Percentiles rank a stretch among this genome's conserved stretches.
phyloP scores from a whole-genome alignment of 1,140 invertebrate species.

The Holotrichia oblita region DNA sequence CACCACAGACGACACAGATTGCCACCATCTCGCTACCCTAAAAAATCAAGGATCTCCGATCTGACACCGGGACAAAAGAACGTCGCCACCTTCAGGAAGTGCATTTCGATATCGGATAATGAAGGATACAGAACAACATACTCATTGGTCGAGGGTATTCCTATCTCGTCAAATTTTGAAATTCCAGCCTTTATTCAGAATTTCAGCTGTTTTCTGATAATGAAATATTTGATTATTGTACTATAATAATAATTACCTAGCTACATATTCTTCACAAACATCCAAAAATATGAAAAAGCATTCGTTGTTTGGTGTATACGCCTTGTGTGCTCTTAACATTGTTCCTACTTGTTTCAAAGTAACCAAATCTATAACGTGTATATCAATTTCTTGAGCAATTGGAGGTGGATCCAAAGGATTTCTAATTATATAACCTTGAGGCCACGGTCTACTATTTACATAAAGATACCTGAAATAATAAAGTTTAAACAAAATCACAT shows the following conservation, averaged over 20 bases:
- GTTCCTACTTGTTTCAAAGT: conserved; percentile 82
- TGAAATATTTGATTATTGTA: too few species aligned
- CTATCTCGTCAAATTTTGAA: too few species aligned
- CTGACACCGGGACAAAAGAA: too few species aligned
- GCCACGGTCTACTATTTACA: conserved; percentile 89
- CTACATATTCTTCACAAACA: conserved; percentile 86
- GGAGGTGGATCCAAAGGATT: conserved; percentile 85
- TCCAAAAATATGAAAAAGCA: conserved; percentile 92
- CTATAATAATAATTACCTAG: conserved; percentile 76
- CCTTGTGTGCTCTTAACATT: conserved; percentile 85
- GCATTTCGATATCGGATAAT: too few species aligned
- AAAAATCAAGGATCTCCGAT: too few species aligned
- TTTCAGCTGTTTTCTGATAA: too few species aligned
- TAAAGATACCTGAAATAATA: conserved; percentile 77
- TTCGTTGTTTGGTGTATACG: conserved; percentile 87
- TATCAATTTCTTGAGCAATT: conserved; percentile 91
- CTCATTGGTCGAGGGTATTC: too few species aligned
- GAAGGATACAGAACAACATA: too few species aligned
- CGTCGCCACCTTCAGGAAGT: too few species aligned
- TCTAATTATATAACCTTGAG: conserved; percentile 78
- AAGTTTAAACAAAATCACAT: conserved; percentile 44
- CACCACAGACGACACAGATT: too few species aligned
- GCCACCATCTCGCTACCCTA: too few species aligned
- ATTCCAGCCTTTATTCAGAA: too few species aligned
- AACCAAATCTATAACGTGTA: conserved; percentile 87